Conservation (phyloP, 1,140 invertebrate genomes). For the Halesus radiatus region DNA sequence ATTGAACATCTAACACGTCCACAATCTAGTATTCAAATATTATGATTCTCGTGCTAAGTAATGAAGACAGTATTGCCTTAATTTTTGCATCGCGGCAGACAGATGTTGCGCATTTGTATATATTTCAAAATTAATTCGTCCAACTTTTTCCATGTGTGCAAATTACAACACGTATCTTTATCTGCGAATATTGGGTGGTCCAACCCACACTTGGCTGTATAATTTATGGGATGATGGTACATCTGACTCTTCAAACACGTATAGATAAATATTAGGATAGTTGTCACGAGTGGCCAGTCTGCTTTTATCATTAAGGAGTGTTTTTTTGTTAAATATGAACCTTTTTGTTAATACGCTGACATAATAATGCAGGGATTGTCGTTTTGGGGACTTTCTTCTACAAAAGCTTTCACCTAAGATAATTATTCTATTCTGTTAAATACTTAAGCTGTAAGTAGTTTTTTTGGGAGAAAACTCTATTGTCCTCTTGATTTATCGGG, state of each 20-base stretch:
- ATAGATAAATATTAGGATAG: constrained; percentile 33
- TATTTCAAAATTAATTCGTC: constrained; percentile 1
- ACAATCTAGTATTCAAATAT: too few species aligned
- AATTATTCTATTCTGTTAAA: neutral
- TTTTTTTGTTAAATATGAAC: neutral
- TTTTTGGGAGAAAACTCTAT: too few species aligned
- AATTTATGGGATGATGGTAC: constrained; percentile 29
- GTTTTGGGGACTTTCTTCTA: neutral
- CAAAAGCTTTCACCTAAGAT: neutral
- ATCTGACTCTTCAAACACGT: constrained; percentile 10
- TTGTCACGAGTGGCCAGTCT: neutral
- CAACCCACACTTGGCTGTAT: neutral
- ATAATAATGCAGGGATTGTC: neutral
- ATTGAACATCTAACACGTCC: too few species aligned
- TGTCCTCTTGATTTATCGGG: too few species aligned
- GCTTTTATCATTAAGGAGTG: constrained; percentile 3
- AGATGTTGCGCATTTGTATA: constrained; percentile 20
- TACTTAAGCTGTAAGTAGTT: neutral
- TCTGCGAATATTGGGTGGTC: constrained; percentile 26
- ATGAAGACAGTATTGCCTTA: too few species aligned
- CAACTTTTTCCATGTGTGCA: neutral
- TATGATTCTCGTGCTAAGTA: too few species aligned
- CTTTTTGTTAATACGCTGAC: neutral
- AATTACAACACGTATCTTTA: neutral
- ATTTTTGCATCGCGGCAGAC: neutral